Conservation (phyloP, 92 coral and sea anemone genomes). For the Parazoanthus atlanticus region DNA sequence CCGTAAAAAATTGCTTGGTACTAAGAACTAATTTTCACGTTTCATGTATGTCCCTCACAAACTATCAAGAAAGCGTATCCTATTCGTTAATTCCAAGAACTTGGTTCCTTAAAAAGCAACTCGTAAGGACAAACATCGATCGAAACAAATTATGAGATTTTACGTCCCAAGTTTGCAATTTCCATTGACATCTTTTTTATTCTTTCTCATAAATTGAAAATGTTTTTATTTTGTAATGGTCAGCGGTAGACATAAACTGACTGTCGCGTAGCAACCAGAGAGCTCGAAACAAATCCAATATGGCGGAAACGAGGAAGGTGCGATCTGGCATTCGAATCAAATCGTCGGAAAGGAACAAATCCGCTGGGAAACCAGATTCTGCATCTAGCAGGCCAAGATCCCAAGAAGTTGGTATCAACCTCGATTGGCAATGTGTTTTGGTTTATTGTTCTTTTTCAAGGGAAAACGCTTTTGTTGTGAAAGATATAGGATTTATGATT, state of each 20-base stretch:
- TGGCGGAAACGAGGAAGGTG: constrained; percentile 85
- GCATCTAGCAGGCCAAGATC: constrained; percentile 44
- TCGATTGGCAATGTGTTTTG: background rate
- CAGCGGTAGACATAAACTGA: constrained; percentile 2
- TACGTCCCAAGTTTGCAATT: too few species aligned
- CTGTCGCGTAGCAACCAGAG: constrained; percentile 80
- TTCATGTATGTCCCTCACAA: too few species aligned
- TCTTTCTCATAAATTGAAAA: too few species aligned
- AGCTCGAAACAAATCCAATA: constrained; percentile 48
- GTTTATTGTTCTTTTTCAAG: background rate
- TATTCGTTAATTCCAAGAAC: too few species aligned
- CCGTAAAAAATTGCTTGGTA: too few species aligned
- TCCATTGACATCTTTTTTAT: too few species aligned
- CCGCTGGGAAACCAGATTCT: constrained; percentile 66
- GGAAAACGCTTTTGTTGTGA: background rate
- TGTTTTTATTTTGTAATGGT: background rate
- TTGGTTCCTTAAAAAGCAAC: too few species aligned
- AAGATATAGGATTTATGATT: background rate
- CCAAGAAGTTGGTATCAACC: constrained; percentile 57
- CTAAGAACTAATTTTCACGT: too few species aligned
- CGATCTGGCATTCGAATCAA: constrained; percentile 87
- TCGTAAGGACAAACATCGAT: too few species aligned
- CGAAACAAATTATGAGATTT: too few species aligned
- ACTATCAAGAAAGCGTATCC: too few species aligned
- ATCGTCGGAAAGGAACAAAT: constrained; percentile 78